Evolutionary conservation across 1,140 invertebrate species (phyloP), one percentile per base, ranked within the genome.

Genomic region (Babylonia areolata): DNA sequence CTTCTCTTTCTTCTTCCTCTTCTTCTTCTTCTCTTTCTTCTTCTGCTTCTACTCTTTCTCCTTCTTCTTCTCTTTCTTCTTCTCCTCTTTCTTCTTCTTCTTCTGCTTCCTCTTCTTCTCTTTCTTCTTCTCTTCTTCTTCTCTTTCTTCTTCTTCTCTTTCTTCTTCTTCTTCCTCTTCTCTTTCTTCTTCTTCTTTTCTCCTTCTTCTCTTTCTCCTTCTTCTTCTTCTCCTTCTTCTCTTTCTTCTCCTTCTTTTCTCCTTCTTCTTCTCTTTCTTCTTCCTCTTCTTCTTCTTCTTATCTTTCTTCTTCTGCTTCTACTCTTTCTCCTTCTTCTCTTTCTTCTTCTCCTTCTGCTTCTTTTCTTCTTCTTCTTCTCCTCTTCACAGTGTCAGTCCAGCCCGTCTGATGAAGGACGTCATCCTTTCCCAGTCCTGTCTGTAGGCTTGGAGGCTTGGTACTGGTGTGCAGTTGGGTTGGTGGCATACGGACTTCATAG

Each of bases 111-210:
- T 46, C 39, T 15, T 39, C 35, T 39, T 15, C 23, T 35, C 31
- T 15, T 58, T 35, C 39, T 35, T 54, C 46, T 54, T 28, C n/a
- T 31, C 39, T 6, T 81, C 46, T 54, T 1, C 39, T 17, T 54
- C 80, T 54, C n/a, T 81, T 35, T 81, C 80, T 58, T 35, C 54
- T 28, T 81, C 46, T 54, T 28, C 31, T 42, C 39, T 42, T 39
- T 80, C 46, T 54, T 42, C 33, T 31, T 54, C 31, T 46, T 11
- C 42, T 17, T 46, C 37, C 42, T 9, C 42, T 12, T 80, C 2
- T 42, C 17, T 12, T 80, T 39, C 42, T 0, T 80, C 78, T 46
- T 3, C 28, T 1, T 80, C 3, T 23, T 64, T 20, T 46, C 42
- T 6, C 46, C 46, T 0, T 9, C 2, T 51, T 17, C 40, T 42